Evolutionary conservation across 2,888 invertebrate species (phyloP).

Genomic region (Catocala nupta): DNA sequence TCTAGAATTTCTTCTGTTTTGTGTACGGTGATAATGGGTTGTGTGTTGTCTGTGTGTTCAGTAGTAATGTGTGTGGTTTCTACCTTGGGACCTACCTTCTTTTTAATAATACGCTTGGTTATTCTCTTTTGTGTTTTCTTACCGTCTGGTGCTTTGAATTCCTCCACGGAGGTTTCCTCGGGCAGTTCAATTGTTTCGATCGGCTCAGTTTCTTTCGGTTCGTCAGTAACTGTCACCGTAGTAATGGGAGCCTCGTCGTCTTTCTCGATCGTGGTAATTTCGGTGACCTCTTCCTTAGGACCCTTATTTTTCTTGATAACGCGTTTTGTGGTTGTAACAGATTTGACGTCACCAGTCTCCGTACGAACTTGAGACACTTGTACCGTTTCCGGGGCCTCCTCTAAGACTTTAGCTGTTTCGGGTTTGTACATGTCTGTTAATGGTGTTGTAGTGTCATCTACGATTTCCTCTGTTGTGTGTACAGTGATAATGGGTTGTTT

Average conservation of each 20-base stretch:
- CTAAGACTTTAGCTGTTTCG: constrained; percentile 13
- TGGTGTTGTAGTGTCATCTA: constrained; percentile 23
- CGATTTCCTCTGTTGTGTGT: constrained; percentile 29
- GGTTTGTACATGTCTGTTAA: constrained; percentile 22
- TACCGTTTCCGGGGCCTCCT: constrained; percentile 49
- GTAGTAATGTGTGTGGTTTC: constrained; percentile 58
- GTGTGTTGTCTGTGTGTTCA: constrained; percentile 57
- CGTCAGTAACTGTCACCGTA: background rate
- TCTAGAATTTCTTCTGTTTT: constrained; percentile 59
- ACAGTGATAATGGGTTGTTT: constrained; percentile 27
- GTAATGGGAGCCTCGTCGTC: constrained; percentile 23
- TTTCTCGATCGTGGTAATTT: constrained; percentile 71
- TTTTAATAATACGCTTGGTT: constrained; percentile 72
- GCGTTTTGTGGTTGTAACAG: constrained; percentile 64
- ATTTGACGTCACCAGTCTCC: constrained; percentile 44
- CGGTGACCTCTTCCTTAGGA: constrained; percentile 75
- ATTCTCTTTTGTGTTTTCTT: constrained; percentile 61
- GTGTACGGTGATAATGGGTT: constrained; percentile 59
- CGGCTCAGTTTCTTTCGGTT: constrained; percentile 25
- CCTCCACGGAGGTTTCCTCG: constrained; percentile 63
- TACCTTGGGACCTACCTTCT: constrained; percentile 64
- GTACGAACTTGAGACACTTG: constrained; percentile 23
- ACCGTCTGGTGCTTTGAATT: constrained; percentile 56
- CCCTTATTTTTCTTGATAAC: constrained; percentile 77
- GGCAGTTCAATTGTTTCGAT: constrained; percentile 61